A percentile compares a stretch with the other conserved stretches of the same genome.
Conservation (phyloP, 2,797 vertebrate species). For the Naso thynnoides region DNA sequence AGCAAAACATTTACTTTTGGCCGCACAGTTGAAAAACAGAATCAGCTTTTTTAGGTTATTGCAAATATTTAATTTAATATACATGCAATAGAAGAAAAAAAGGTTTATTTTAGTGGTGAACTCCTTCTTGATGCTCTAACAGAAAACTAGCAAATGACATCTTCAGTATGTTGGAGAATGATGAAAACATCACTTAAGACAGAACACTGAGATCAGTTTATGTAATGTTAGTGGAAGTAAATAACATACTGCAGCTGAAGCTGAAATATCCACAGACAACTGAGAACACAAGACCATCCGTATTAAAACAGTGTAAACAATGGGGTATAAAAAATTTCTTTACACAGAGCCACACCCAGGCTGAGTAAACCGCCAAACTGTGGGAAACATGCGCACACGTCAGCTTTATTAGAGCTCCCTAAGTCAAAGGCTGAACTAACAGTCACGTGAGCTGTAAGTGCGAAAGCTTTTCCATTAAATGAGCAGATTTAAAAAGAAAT, state of each 20-base stretch:
- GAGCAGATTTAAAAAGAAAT: conserved; percentile 13
- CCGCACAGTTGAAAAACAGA: no score
- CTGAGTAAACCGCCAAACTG: conserved; percentile 43
- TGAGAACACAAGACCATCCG: not conserved
- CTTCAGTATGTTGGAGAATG: not conserved
- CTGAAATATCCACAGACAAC: not conserved
- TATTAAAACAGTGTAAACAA: conserved; percentile 12
- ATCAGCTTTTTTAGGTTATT: no score
- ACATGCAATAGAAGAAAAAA: no score
- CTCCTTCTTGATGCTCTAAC: no score
- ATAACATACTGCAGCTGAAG: not conserved
- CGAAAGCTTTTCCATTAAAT: conserved; percentile 28
- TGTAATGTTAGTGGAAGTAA: not conserved
- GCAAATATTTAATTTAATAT: no score
- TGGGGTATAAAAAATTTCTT: conserved; percentile 46
- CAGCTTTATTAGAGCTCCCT: conserved; percentile 15
- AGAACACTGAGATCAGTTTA: not conserved
- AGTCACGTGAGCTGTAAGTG: not conserved
- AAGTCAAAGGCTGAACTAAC: not conserved
- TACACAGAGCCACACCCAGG: not conserved
- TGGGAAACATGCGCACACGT: conserved; percentile 44
- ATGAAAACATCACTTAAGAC: not conserved
- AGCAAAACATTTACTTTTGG: not conserved
- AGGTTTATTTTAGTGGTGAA: no score
- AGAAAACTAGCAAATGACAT: not conserved